Percentiles rank a stretch among this genome's conserved stretches.
Evolutionary conservation across 1,140 invertebrate species (phyloP).

Genomic region (Nasonia vitripennis): DNA sequence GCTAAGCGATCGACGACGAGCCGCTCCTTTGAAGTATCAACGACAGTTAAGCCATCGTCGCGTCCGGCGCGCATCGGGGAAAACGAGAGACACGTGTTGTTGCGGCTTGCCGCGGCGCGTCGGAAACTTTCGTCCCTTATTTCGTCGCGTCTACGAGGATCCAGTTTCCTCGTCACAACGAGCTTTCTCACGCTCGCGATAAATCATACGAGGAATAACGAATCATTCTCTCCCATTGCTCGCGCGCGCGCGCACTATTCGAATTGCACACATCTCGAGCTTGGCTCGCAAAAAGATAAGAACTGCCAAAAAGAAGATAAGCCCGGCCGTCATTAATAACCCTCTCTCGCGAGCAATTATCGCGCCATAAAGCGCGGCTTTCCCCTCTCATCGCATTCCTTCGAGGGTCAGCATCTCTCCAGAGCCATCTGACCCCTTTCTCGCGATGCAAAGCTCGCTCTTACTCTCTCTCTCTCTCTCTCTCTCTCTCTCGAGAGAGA

Average conservation of each 20-base stretch:
- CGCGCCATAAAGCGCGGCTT: neutral
- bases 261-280: neutral
- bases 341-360: neutral
- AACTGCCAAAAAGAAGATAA: neutral
- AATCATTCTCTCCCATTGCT: neutral
- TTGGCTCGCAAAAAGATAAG: neutral
- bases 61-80: no score
- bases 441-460: neutral
- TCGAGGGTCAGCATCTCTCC: neutral
- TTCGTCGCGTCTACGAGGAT: neutral
- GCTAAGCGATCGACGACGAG: no score
- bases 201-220: neutral
- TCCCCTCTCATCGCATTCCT: neutral
- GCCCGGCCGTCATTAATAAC: neutral
- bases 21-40: no score
- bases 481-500: no score
- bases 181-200: neutral
- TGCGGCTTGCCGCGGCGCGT: neutral
- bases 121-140: no score
- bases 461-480: neutral
- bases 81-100: slow-evolving; percentile 15
- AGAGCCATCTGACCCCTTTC: neutral
- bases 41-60: no score
- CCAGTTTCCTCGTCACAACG: neutral
- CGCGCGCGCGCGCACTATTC: neutral